Base-by-base conservation (phyloP, 2,888 invertebrate species). In the Auanema freiburgensis region DNA sequence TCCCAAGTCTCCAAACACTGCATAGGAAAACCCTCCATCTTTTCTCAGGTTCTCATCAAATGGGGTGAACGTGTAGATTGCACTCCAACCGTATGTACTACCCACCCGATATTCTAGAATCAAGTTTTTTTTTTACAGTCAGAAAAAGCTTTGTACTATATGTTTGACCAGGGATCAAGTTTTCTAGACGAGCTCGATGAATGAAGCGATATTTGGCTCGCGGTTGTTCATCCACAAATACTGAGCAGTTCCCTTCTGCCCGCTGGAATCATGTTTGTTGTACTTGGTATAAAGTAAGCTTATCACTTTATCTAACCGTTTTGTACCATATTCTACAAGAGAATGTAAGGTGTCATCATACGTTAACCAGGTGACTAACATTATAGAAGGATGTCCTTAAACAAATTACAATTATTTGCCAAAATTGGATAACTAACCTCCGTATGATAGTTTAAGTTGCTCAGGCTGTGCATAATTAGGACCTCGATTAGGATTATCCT, bases 401-500 rank as follows among this genome's bases (percentile, higher is more conserved):
- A 57, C 44, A 49, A 50, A 41, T 12, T 1, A 10, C 6, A 14
- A 14, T 16, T 10, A n/a, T n/a, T n/a, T 10, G 16, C n/a, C 6
- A 25, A 25, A n/a, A 24, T 4, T 3, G n/a, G 14, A 51, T 11
- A 49, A 60, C 59, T 40, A 41, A 51, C 80, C 79, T 52, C 72
- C 79, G 65, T 79, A 81, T 18, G 77, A 66, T 24, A 81, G 57
- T 62, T 81, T 80, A 3, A 81, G 62, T 61, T 81, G 81, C 55
- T 81, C 81, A 2, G 81, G 81, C 44, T 81, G 81, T 1, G 75
- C 75, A 44, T 67, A 75, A 10, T 68, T 59, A 10, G 81, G 81
- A 1, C 79, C 81, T 18, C 64, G 65, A 33, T 77, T 78, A 40
- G 66, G 65, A 57, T 77, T 66, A 50, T 63, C 60, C 40, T 49